A percentile compares a stretch with the other conserved stretches of the same genome.
phyloP scores from a whole-genome alignment of 2,888 invertebrate species.

The Metopia argyrocephala region DNA sequence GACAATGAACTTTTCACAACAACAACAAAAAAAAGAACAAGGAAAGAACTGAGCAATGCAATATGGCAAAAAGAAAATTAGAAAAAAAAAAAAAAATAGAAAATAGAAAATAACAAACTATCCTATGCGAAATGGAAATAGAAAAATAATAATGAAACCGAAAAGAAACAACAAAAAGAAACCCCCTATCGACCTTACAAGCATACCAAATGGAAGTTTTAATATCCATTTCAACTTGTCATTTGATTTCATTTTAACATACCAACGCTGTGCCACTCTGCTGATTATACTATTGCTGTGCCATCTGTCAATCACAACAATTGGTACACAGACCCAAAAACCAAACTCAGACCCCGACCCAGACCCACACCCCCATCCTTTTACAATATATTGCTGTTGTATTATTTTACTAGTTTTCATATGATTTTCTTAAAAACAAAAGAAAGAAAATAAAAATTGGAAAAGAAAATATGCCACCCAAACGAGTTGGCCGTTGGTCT shows the following conservation, averaged over 20 bases:
- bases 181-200: background rate
- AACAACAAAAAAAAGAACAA: constrained; percentile 9
- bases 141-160: constrained; percentile 10
- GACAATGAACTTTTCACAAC: constrained; percentile 50
- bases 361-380: no score
- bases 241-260: constrained; percentile 64
- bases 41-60: constrained; percentile 27
- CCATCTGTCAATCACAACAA: constrained; percentile 60
- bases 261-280: constrained; percentile 50
- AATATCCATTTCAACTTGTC: constrained; percentile 65
- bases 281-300: background rate
- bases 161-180: background rate
- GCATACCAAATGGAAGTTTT: constrained; percentile 47
- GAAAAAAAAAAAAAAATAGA: background rate
- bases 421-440: background rate
- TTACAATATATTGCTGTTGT: no score
- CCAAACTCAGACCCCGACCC: no score
- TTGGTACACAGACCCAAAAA: constrained; percentile 54
- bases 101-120: constrained; percentile 11
- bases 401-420: background rate
- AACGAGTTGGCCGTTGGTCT: constrained; percentile 4
- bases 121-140: constrained; percentile 15
- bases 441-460: no score
- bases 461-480: no score
- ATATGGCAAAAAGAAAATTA: no score